A percentile compares a stretch with the other conserved stretches of the same genome.
Evolutionary conservation across 2,797 vertebrate species (phyloP).

Genomic region (Podarcis siculus): DNA sequence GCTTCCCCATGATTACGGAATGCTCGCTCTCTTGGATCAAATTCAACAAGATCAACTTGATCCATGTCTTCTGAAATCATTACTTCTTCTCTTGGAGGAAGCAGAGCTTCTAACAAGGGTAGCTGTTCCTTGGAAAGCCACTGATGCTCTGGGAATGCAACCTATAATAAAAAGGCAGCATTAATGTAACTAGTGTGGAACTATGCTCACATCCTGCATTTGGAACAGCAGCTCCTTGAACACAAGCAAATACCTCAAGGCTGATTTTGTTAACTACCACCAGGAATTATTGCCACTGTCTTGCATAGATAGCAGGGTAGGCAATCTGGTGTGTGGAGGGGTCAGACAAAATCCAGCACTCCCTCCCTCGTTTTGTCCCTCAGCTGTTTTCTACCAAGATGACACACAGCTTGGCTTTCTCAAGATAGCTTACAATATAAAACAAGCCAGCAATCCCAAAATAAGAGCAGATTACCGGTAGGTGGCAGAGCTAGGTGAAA

Average conservation of each 20-base stretch:
- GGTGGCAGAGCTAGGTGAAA: not conserved
- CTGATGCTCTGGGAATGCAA: slow-evolving; percentile 89
- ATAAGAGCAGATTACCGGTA: not conserved
- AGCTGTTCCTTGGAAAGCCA: slow-evolving; percentile 91
- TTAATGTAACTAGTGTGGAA: too few species aligned
- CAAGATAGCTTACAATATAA: not conserved
- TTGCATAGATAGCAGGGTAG: not conserved
- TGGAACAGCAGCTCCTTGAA: not conserved
- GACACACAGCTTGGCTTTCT: not conserved
- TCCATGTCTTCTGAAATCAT: slow-evolving; percentile 93
- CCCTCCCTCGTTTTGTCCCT: too few species aligned
- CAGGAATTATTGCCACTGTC: not conserved
- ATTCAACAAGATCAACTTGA: slow-evolving; percentile 90
- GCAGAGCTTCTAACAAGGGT: slow-evolving; percentile 86
- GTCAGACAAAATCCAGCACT: not conserved
- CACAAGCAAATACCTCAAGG: not conserved
- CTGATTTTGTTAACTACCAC: not conserved
- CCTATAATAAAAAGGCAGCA: slow-evolving; percentile 71
- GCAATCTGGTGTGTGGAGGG: too few species aligned
- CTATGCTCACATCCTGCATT: not conserved
- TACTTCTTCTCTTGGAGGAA: slow-evolving; percentile 87
- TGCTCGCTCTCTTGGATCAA: slow-evolving; percentile 78
- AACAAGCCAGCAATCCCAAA: not conserved
- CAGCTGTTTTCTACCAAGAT: not conserved
- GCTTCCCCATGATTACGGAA: slow-evolving; percentile 81